Evolutionary conservation across 2,113 vertebrate species (phyloP).

Genomic region (Crotalus viridis): DNA sequence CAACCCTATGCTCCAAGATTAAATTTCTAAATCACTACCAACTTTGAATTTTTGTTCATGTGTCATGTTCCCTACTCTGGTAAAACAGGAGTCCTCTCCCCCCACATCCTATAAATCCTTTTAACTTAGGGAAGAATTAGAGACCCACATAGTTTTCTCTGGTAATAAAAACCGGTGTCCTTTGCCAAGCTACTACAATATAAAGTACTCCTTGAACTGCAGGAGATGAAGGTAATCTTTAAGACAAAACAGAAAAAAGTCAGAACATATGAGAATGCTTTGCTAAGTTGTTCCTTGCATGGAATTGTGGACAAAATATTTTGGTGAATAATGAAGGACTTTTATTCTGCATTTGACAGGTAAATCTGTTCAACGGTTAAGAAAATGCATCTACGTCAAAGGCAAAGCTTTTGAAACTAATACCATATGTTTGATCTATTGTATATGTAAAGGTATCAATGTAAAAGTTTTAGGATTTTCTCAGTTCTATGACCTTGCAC

Average conservation of each 20-base stretch:
- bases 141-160: neutral
- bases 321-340: conserved; percentile 32
- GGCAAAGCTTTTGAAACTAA: conserved; percentile 13
- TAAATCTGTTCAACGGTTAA: conserved; percentile 31
- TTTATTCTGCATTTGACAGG: conserved; percentile 17
- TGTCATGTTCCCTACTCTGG: neutral
- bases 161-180: neutral
- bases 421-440: conserved; percentile 13
- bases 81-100: neutral
- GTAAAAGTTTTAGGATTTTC: conserved; percentile 16
- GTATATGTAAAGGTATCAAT: conserved; percentile 11
- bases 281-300: neutral
- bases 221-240: neutral
- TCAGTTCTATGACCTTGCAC: neutral
- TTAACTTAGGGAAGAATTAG: neutral
- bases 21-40: neutral
- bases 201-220: neutral
- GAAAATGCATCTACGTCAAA: conserved; percentile 15
- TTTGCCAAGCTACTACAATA: neutral
- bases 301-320: conserved; percentile 10
- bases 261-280: conserved; percentile 30
- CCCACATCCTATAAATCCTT: neutral
- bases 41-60: neutral
- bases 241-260: neutral
- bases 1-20: neutral